Base-by-base conservation (phyloP, 2,797 vertebrate species). In the Gymnothorax javanicus region DNA sequence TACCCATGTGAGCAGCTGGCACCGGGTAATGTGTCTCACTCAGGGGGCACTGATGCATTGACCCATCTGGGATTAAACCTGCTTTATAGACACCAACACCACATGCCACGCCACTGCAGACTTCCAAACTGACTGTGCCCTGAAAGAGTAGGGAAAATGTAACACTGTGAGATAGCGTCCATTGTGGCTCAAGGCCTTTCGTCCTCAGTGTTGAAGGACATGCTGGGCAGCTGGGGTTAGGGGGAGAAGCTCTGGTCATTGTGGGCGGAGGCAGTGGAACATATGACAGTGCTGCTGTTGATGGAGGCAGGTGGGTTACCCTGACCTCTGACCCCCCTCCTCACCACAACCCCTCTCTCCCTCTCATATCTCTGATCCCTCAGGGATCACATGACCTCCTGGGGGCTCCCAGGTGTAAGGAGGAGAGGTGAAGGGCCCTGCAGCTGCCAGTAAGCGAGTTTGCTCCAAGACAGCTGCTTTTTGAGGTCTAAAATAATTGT, bases 11-110 rank as follows among this genome's bases (percentile, higher is more conserved):
- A 75, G 15, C 71, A 75, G 71, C 71, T 75, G 71, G 71, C 27
- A 15, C 33, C 17, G 71, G 69, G 27, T 73, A 33, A 43, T 75
- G 71, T 71, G 25, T 71, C 67, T 71, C 5, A 71, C 25, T 71
- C 25, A 12, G 67, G 67, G 67, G n/a, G 67, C 25, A n/a, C 25
- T 25, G 1, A 25, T 2, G 7, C n/a, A 33, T 27, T 15, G 7
- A 11, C 67, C 71, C 71, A 43, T 75, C 71, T 75, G 71, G 71
- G 71, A 75, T 75, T 50, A 4, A 75, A 75, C 62, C 62, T 67
- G 62, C 62, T n/a, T n/a, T 12, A 8, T 23, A 67, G 62, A 67
- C 62, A 67, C 20, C 62, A 23, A 9, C 67, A 71, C 67, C 67
- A 71, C 67, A 33, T 13, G 67, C 67, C 13, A 25, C 11, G 9